phyloP scores from a whole-genome alignment of 2,113 vertebrate genomes.

The Phrynosoma platyrhinos region DNA sequence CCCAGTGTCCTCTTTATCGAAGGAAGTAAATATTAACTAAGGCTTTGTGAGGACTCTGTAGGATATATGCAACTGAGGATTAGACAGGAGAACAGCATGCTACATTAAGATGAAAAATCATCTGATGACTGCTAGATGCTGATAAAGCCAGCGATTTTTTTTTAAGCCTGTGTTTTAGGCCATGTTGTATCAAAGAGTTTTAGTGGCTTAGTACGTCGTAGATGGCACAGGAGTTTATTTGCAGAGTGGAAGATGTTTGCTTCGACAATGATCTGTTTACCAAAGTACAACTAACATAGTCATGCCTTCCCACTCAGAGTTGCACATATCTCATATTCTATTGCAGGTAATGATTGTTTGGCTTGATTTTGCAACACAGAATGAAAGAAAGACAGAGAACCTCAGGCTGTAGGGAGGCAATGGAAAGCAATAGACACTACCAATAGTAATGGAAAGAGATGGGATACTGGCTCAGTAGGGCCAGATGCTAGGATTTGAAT shows the following conservation, averaged over 20 bases:
- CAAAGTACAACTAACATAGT: not conserved
- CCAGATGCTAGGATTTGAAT: not conserved
- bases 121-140: not conserved
- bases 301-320: not conserved
- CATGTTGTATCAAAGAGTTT: not conserved
- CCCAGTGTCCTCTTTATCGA: not conserved
- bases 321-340: not conserved
- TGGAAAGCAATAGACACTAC: too few relatives aligned
- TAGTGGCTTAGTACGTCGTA: not conserved
- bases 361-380: not conserved
- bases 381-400: not conserved
- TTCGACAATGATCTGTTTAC: not conserved
- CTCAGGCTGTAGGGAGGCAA: not conserved
- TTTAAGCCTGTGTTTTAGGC: not conserved
- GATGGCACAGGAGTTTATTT: not conserved
- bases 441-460: not conserved
- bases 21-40: constrained; percentile 51
- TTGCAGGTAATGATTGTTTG: not conserved
- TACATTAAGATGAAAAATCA: accelerated
- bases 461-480: not conserved
- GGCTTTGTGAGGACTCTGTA: not conserved
- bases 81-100: not conserved
- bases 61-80: constrained; percentile 27
- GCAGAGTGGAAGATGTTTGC: accelerated
- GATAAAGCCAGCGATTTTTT: not conserved